Conservation (phyloP, 2,888 invertebrate species). For the Apoderus coryli region DNA sequence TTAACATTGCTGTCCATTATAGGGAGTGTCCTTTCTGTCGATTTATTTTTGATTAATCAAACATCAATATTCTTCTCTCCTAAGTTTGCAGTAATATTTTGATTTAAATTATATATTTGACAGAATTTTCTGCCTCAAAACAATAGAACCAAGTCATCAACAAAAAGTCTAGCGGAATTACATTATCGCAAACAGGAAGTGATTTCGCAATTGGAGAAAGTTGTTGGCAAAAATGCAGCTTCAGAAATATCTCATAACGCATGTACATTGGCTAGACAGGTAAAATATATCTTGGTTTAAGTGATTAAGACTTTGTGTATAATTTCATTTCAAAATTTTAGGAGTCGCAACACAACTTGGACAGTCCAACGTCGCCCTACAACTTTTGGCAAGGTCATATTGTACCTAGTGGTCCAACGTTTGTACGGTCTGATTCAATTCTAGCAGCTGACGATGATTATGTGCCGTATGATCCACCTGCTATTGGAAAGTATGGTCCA, state of each 20-base stretch:
- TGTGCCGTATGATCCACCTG: constrained; percentile 50
- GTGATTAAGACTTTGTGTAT: too few species aligned
- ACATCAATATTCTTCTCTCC: too few species aligned
- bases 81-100: too few species aligned
- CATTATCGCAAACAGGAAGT: constrained; percentile 47
- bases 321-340: too few species aligned
- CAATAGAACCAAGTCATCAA: too few species aligned
- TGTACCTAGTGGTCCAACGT: constrained; percentile 26
- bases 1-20: too few species aligned
- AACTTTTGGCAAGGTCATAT: constrained; percentile 29
- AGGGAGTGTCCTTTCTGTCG: too few species aligned
- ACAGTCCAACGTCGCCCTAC: constrained; percentile 29
- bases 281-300: too few species aligned
- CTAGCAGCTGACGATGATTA: constrained; percentile 48
- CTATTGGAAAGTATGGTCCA: constrained; percentile 53
- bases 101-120: too few species aligned
- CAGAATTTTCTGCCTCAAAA: too few species aligned
- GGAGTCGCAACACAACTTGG: constrained; percentile 28
- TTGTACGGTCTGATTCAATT: constrained; percentile 39
- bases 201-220: constrained; percentile 43
- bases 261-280: constrained; percentile 29
- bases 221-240: constrained; percentile 37
- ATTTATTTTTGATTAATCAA: too few species aligned
- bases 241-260: constrained; percentile 32
- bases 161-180: constrained; percentile 41